phyloP scores from a whole-genome alignment of 2,113 vertebrate genomes.

The Elephantulus edwardii region DNA sequence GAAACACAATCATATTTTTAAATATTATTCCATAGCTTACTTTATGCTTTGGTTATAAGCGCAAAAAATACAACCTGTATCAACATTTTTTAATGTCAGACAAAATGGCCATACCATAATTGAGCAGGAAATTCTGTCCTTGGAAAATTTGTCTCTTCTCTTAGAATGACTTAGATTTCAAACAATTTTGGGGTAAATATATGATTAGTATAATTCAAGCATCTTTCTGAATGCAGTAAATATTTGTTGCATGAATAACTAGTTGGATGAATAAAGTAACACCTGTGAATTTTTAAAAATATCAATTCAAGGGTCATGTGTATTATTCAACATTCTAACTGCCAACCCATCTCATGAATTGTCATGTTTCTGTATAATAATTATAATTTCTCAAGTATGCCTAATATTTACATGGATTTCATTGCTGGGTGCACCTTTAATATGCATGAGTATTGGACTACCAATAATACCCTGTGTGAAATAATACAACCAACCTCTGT shows the following conservation, averaged over 20 bases:
- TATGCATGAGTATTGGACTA: neutral
- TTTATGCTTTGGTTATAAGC: constrained; percentile 6
- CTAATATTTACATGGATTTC: neutral
- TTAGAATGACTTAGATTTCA: neutral
- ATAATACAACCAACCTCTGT: neutral
- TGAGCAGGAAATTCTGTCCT: neutral
- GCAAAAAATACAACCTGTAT: neutral
- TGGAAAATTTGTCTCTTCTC: neutral
- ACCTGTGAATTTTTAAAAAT: neutral
- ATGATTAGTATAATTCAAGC: neutral
- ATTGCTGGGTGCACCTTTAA: neutral
- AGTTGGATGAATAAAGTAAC: neutral
- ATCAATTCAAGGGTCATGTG: neutral
- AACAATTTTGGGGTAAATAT: neutral
- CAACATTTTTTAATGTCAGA: neutral
- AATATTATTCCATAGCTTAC: neutral
- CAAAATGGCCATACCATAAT: neutral
- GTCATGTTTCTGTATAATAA: neutral
- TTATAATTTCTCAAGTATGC: neutral
- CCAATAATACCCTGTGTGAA: neutral
- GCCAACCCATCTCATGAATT: neutral
- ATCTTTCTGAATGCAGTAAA: constrained; percentile 25
- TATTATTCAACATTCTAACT: constrained; percentile 12
- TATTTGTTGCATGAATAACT: neutral
- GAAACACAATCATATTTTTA: neutral